phyloP scores from a whole-genome alignment of 2,888 invertebrate genomes.

The Pasiphila rectangulata region DNA sequence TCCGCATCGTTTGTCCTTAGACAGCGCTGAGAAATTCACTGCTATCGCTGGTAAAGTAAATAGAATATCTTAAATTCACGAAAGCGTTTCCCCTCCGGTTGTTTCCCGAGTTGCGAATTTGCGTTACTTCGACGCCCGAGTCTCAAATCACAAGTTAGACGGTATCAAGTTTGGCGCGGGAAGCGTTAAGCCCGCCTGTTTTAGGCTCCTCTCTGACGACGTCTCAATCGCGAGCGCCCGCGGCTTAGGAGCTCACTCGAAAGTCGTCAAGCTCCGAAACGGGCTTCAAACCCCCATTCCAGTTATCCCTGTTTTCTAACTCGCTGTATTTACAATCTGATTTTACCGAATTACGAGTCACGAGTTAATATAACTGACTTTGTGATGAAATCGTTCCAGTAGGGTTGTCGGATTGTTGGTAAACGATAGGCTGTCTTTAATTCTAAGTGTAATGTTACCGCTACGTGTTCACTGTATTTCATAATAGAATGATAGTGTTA shows the following conservation, averaged over 20 bases:
- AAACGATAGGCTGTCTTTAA: slow-evolving; percentile 8
- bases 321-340: slow-evolving; percentile 50
- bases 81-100: slow-evolving; percentile 39
- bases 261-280: slow-evolving; percentile 59
- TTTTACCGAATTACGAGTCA: slow-evolving; percentile 29
- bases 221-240: slow-evolving; percentile 68
- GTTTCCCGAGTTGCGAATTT: slow-evolving; percentile 62
- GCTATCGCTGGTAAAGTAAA: slow-evolving; percentile 37
- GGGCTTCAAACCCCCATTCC: slow-evolving; percentile 67
- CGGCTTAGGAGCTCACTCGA: slow-evolving; percentile 66
- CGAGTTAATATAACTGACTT: slow-evolving; percentile 13
- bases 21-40: slow-evolving; percentile 40
- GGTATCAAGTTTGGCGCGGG: slow-evolving; percentile 66
- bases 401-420: slow-evolving; percentile 1
- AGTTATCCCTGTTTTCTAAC: slow-evolving; percentile 60
- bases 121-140: slow-evolving; percentile 73
- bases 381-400: slow-evolving; percentile 5
- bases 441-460: slow-evolving; percentile 15
- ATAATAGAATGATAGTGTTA: slow-evolving; percentile 72
- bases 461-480: slow-evolving; percentile 47
- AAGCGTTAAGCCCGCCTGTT: slow-evolving; percentile 71
- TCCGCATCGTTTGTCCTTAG: slow-evolving; percentile 52
- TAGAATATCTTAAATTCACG: slow-evolving; percentile 47
- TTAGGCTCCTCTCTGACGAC: slow-evolving; percentile 58
- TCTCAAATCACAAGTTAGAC: slow-evolving; percentile 73